Evolutionary conservation across 2,888 invertebrate genomes (phyloP), one percentile per base, ranked within the genome.

Genomic region (Desoria tigrina): DNA sequence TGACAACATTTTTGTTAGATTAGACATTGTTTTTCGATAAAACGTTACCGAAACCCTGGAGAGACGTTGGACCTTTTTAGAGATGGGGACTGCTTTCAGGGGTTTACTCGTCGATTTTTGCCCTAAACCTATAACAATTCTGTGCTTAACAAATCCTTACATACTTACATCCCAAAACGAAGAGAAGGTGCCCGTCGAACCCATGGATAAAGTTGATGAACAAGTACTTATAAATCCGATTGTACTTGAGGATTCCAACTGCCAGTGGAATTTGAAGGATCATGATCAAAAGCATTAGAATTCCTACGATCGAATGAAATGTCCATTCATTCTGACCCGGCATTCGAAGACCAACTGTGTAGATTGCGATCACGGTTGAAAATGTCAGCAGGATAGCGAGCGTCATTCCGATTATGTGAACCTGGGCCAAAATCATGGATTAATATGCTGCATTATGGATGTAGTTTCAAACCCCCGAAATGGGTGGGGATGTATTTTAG

Each of bases 121-220:
- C n/a, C n/a, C n/a, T n/a, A n/a, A n/a, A n/a, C n/a, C n/a, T n/a
- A n/a, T n/a, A n/a, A n/a, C n/a, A n/a, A n/a, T n/a, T n/a, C n/a
- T n/a, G n/a, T n/a, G n/a, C n/a, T n/a, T n/a, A n/a, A n/a, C n/a
- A n/a, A n/a, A n/a, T n/a, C n/a, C n/a, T n/a, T n/a, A n/a, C n/a
- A n/a, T n/a, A 18, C 61, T 27, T 32, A 61, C 65, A 42, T n/a
- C 57, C 58, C 24, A 16, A 28, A 37, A 56, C 23, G 23, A 37
- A 42, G 14, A 60, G 1, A 3, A 61, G 1, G 26, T 69, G 56
- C 6, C 69, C 69, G 2, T 32, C 9, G 6, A 63, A 42, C 26
- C 65, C 69, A 39, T 69, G 69, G 16, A 61, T 27, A 42, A 58
- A 61, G 27, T 61, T 69, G 2, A 66, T 14, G 23, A 2, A 18